phyloP scores from a whole-genome alignment of 2,797 vertebrate genomes.

The Sebastes steindachneri region DNA sequence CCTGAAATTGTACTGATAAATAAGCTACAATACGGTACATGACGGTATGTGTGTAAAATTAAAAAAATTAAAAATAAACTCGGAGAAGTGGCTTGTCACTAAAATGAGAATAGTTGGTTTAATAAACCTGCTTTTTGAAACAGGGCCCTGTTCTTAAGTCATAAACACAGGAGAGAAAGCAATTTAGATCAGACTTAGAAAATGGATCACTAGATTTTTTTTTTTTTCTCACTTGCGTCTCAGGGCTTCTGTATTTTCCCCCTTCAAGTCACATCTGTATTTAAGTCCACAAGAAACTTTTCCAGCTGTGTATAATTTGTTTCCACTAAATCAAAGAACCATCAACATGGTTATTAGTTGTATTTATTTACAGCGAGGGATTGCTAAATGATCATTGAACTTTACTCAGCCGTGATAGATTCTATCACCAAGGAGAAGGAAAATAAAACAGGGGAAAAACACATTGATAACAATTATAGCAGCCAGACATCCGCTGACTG shows the following conservation, averaged over 20 bases:
- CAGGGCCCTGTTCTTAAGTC: not conserved
- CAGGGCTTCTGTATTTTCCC: not conserved
- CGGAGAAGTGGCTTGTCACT: no score
- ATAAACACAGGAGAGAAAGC: not conserved
- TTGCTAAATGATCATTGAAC: not conserved
- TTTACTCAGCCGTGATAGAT: not conserved
- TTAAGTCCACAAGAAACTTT: not conserved
- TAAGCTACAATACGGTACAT: no score
- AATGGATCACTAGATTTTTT: not conserved
- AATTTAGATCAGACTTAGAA: not conserved
- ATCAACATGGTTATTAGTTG: not conserved
- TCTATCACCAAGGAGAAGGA: not conserved
- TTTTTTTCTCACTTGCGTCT: not conserved
- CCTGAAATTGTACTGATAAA: no score
- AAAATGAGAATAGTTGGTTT: no score
- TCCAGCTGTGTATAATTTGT: not conserved
- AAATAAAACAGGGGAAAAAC: slow-evolving; percentile 4
- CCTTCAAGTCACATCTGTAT: not conserved
- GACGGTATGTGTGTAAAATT: no score
- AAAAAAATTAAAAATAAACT: no score
- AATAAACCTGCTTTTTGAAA: no score
- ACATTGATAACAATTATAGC: slow-evolving; percentile 11
- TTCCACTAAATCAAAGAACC: not conserved
- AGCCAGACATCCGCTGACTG: not conserved
- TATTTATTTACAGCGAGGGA: not conserved